A percentile compares a stretch with the other conserved stretches of the same genome.
Conservation (phyloP, 2,113 vertebrate genomes). For the Erythrocercus mccallii region DNA sequence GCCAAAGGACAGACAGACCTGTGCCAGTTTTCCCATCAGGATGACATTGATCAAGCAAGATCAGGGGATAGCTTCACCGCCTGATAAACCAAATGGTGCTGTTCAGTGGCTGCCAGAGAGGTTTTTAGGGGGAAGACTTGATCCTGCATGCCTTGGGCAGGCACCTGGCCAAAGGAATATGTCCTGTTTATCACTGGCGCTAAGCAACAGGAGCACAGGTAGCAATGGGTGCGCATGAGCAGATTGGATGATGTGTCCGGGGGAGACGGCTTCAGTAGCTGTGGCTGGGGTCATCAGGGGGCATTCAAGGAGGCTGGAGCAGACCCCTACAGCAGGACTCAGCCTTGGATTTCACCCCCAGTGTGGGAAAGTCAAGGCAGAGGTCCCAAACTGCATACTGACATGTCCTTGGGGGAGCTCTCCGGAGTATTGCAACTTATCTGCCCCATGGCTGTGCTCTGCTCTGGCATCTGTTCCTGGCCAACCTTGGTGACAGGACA, state of each 20-base stretch:
- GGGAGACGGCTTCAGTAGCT: not conserved
- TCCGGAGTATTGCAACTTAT: not conserved
- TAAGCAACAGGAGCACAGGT: not conserved
- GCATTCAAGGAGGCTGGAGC: not conserved
- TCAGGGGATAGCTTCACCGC: not conserved
- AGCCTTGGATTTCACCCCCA: not conserved
- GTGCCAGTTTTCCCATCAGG: not conserved
- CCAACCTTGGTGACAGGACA: not conserved
- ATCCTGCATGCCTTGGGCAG: not conserved
- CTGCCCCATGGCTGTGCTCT: not conserved
- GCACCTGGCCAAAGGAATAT: not conserved
- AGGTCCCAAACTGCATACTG: not conserved
- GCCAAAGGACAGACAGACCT: not conserved
- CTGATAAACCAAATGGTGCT: not conserved
- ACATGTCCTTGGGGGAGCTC: not conserved
- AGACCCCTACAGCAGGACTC: not conserved
- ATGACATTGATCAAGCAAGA: not conserved
- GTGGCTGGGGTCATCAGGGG: not conserved
- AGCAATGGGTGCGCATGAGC: not conserved
- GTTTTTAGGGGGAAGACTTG: not conserved
- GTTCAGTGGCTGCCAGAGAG: not conserved
- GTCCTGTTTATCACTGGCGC: not conserved
- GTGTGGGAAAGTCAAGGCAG: not conserved
- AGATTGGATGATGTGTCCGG: fast-evolving
- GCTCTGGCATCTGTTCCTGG: not conserved